phyloP scores from a whole-genome alignment of 2,797 vertebrate species.

The Ctenopoma kingsleyae region DNA sequence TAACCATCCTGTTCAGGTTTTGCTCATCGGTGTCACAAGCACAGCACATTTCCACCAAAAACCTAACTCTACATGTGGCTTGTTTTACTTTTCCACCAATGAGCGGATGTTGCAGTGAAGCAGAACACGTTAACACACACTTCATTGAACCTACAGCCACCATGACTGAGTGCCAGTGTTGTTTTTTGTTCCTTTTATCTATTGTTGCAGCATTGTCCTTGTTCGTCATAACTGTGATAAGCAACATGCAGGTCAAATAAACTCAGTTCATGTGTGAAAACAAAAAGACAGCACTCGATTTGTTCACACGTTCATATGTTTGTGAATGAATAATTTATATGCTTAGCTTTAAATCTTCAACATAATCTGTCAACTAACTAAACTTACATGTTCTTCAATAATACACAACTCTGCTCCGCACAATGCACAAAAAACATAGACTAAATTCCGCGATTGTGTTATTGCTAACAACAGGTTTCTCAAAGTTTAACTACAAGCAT shows the following conservation, averaged over 20 bases:
- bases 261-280: background rate
- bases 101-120: background rate
- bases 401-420: no score
- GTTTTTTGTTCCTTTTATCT: constrained; percentile 53
- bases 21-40: background rate
- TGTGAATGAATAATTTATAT: background rate
- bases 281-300: background rate
- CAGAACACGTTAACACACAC: background rate
- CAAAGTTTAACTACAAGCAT: no score
- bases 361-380: background rate
- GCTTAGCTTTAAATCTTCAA: no score
- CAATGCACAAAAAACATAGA: no score
- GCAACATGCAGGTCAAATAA: background rate
- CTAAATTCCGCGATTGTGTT: no score
- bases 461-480: no score
- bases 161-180: constrained; percentile 9
- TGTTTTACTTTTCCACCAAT: background rate
- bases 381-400: no score
- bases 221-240: constrained; percentile 13
- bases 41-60: no score
- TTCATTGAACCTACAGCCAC: constrained; percentile 7
- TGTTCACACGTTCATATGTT: background rate
- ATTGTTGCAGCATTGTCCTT: constrained; percentile 22
- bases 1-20: background rate
- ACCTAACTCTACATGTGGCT: no score